Base-by-base conservation (phyloP, 2,888 invertebrate species). In the Pocota personata region DNA sequence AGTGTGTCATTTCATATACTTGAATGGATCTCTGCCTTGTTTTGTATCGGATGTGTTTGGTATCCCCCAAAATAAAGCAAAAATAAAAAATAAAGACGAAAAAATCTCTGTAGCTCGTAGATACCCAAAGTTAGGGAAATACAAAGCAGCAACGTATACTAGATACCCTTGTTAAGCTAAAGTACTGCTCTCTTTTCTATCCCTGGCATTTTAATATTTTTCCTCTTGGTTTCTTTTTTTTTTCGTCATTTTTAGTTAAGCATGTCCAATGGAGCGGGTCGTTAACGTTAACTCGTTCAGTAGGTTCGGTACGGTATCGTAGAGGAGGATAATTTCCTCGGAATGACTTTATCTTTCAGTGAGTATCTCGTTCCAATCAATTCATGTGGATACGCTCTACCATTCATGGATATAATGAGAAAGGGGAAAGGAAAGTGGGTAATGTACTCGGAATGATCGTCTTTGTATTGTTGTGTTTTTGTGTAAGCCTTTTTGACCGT, bases 1-100 rank as follows among this genome's bases (percentile, higher is more conserved):
- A 72, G 72, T 72, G 80, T 84, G 80, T 80, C 84, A 84, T 84
- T 71, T 71, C 60, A 80, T 80, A 76, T 71, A 84, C 75, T 84
- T 71, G 52, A 75, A 71, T 64, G 66, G 73, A 64, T 82, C 55
- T 73, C 60, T 67, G 78, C 66, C 78, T 77, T 71, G 57, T 62
- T 77, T 64, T 77, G 75, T 75, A 76, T 57, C 37, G 58, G 37
- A 60, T 43, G 37, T 58, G 67, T 48, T n/a, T n/a, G n/a, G n/a
- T n/a, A n/a, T n/a, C n/a, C 46, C 69, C 27, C 48, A 46, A 52
- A 60, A 50, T 12, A 6, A 27, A 76, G 3, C 7, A 10, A 8
- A 46, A 80, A 67, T 55, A 58, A 50, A 58, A 48, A 14, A 24
- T 73, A 77, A 60, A 37, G 50, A 21, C 12, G 19, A 50, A 72